Evolutionary conservation across 2,888 invertebrate genomes (phyloP).

Genomic region (Tipula unca): DNA sequence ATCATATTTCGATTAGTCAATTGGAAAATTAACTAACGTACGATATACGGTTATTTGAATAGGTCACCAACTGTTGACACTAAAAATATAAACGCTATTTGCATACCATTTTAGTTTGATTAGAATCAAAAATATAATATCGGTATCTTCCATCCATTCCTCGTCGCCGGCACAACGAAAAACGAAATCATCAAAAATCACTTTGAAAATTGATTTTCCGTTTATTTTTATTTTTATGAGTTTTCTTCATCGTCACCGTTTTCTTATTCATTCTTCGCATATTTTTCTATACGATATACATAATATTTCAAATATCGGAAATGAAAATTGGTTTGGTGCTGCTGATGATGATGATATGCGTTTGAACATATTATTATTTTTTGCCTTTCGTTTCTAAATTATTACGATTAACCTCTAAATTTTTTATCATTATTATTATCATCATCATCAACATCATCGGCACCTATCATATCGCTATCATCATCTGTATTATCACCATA

Average conservation of each 20-base stretch:
- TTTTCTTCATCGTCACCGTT: not conserved
- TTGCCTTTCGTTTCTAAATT: not conserved
- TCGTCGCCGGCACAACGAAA: no score
- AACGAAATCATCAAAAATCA: not conserved
- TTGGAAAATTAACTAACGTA: not conserved
- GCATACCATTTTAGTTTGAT: not conserved
- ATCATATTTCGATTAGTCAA: not conserved
- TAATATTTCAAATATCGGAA: not conserved
- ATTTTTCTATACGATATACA: not conserved
- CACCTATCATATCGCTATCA: not conserved
- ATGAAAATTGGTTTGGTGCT: not conserved
- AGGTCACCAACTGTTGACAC: not conserved
- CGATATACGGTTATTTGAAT: not conserved
- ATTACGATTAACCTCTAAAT: not conserved
- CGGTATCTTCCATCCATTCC: not conserved
- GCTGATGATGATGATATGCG: not conserved
- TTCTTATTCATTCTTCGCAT: not conserved
- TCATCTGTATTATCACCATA: not conserved
- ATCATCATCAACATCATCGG: not conserved
- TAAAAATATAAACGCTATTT: not conserved
- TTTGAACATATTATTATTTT: not conserved
- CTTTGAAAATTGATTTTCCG: not conserved
- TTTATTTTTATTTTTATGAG: slow-evolving; percentile 8
- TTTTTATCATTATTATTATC: not conserved
- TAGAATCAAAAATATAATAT: not conserved